These are phyloP conservation scores for Metalampra italica DNA, from an alignment of 2,888 invertebrate species.

Conservation along the genomic window DNA sequence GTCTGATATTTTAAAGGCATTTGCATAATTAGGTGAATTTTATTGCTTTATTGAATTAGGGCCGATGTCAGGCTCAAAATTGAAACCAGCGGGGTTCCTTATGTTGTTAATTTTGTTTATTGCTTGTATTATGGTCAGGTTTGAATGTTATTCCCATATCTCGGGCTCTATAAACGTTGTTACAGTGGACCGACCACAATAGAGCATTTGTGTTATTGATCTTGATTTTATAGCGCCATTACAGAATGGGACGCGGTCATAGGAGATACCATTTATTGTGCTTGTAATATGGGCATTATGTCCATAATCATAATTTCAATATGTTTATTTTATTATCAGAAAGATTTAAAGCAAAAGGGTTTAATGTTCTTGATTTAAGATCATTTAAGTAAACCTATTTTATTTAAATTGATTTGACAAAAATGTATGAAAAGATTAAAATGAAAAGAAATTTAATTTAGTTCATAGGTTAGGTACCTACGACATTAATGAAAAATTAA, in stretches of 20 bases:
- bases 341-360: constrained; percentile 7
- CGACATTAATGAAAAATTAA: too few relatives aligned
- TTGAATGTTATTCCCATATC: constrained; percentile 70
- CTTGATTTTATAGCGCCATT: constrained; percentile 59
- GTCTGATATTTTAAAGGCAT: constrained; percentile 69
- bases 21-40: constrained; percentile 80
- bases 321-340: constrained; percentile 6
- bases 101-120: constrained; percentile 79
- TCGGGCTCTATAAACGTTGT: constrained; percentile 68
- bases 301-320: constrained; percentile 10
- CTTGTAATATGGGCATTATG: constrained; percentile 1
- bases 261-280: constrained; percentile 26
- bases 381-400: too few relatives aligned
- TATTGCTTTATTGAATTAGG: constrained; percentile 79
- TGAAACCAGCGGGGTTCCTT: constrained; percentile 73
- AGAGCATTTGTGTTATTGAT: constrained; percentile 66
- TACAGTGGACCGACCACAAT: constrained; percentile 67
- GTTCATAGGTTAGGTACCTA: too few relatives aligned
- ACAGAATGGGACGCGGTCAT: constrained; percentile 24
- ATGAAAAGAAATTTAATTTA: too few relatives aligned
- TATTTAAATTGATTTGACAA: too few relatives aligned
- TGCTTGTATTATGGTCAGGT: constrained; percentile 73
- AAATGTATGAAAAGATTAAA: too few relatives aligned
- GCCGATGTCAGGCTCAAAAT: constrained; percentile 76
- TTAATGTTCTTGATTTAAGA: background rate